These are phyloP conservation scores for Drosophila leonis DNA, from an alignment of 2,888 invertebrate genomes.

Conservation along the genomic window DNA sequence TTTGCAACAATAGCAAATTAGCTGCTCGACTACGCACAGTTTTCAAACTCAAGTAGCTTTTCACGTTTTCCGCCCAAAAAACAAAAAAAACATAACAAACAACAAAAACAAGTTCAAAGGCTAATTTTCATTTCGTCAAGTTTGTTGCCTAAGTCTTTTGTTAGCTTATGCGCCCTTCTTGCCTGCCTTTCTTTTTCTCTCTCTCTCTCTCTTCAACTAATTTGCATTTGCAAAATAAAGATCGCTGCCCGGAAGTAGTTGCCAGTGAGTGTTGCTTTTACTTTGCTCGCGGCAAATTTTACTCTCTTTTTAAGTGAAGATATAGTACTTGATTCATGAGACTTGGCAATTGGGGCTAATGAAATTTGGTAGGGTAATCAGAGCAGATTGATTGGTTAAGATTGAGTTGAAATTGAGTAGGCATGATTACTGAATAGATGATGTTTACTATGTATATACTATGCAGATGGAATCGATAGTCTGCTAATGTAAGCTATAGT, in stretches of 20 bases:
- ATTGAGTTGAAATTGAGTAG: too few relatives aligned
- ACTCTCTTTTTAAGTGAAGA: constrained; percentile 25
- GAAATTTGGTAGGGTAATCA: not conserved
- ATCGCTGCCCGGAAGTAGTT: constrained; percentile 68
- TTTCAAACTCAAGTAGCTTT: constrained; percentile 14
- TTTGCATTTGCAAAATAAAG: constrained; percentile 62
- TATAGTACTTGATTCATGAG: constrained; percentile 4
- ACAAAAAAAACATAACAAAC: not conserved
- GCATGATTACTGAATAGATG: not conserved
- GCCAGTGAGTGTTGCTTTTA: constrained; percentile 35
- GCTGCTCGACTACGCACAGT: constrained; percentile 16
- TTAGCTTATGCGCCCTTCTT: constrained; percentile 12
- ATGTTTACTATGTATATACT: too few relatives aligned
- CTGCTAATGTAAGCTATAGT: too few relatives aligned
- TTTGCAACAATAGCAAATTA: constrained; percentile 46
- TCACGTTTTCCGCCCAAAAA: constrained; percentile 18
- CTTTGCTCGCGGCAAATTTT: constrained; percentile 30
- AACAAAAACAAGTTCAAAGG: constrained; percentile 51
- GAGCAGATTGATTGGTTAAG: not conserved
- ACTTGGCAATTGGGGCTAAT: not conserved
- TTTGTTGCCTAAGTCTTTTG: constrained; percentile 73
- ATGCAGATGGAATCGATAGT: not conserved
- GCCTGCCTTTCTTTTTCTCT: constrained; percentile 40
- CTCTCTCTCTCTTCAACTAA: constrained; percentile 40
- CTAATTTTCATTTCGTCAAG: constrained; percentile 74